phyloP scores from a whole-genome alignment of 2,888 invertebrate genomes.

The Apamea sordens region DNA sequence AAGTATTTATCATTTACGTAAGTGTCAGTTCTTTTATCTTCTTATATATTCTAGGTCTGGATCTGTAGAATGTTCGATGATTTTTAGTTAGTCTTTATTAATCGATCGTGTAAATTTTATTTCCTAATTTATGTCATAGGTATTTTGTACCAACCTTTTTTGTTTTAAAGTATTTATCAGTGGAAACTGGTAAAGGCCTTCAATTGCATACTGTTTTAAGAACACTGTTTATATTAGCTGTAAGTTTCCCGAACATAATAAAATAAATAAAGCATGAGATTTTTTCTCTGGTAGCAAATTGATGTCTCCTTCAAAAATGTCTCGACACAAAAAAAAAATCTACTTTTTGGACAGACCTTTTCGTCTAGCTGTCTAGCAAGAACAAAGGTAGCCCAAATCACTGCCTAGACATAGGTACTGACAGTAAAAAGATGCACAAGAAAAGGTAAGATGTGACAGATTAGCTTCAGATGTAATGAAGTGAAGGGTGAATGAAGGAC shows the following conservation, averaged over 20 bases:
- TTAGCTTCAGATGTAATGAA: constrained; percentile 1
- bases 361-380: not conserved
- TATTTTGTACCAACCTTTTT: too few species aligned
- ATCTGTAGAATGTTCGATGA: not conserved
- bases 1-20: constrained; percentile 42
- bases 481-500: not conserved
- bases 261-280: not conserved
- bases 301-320: not conserved
- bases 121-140: not conserved
- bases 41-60: not conserved
- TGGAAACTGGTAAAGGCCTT: too few species aligned
- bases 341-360: not conserved
- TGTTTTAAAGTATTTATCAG: too few species aligned
- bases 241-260: too few species aligned
- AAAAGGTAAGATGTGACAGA: not conserved
- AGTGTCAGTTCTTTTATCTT: constrained; percentile 6
- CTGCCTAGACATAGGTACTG: not conserved
- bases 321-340: not conserved
- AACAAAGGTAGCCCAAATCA: constrained; percentile 1
- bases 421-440: not conserved
- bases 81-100: too few species aligned
- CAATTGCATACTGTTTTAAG: too few species aligned
- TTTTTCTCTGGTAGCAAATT: not conserved
- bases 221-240: too few species aligned
- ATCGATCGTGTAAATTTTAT: not conserved